Evolutionary conservation across 2,113 vertebrate species (phyloP).

Genomic region (Camelus dromedarius): DNA sequence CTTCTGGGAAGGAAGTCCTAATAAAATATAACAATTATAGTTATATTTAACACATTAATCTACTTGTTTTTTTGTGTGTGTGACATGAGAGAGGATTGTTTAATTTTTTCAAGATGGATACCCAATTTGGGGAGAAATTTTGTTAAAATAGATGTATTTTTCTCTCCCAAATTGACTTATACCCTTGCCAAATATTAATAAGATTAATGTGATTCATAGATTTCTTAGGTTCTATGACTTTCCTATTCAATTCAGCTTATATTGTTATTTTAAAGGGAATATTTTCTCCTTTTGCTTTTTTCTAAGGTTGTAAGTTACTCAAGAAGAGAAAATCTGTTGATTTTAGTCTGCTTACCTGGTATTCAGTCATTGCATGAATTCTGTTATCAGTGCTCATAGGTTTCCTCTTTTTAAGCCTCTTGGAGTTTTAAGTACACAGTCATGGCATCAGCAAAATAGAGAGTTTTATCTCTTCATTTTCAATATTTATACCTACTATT

Average conservation of each 20-base stretch:
- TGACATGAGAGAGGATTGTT: not conserved
- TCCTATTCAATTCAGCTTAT: not conserved
- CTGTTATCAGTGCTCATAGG: not conserved
- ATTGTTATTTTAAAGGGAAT: slow-evolving; percentile 6
- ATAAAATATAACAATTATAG: slow-evolving; percentile 7
- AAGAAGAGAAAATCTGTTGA: not conserved
- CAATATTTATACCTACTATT: not conserved
- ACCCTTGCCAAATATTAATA: not conserved
- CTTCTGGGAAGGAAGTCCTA: not conserved
- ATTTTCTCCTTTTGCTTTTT: not conserved
- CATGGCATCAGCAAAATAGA: not conserved
- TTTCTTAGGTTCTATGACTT: not conserved
- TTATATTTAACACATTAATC: slow-evolving; percentile 9
- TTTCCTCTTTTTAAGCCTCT: not conserved
- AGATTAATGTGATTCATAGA: not conserved
- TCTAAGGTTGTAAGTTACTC: not conserved
- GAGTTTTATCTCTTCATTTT: not conserved
- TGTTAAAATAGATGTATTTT: not conserved
- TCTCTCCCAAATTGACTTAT: not conserved
- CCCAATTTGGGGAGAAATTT: not conserved
- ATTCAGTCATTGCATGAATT: not conserved
- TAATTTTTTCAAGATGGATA: not conserved
- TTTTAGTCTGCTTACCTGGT: not conserved
- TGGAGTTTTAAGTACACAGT: not conserved
- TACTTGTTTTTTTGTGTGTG: not conserved